Percentiles rank a stretch among this genome's conserved stretches.
Evolutionary conservation across 2,888 invertebrate genomes (phyloP).

Genomic region (Oligia fasciuncula): DNA sequence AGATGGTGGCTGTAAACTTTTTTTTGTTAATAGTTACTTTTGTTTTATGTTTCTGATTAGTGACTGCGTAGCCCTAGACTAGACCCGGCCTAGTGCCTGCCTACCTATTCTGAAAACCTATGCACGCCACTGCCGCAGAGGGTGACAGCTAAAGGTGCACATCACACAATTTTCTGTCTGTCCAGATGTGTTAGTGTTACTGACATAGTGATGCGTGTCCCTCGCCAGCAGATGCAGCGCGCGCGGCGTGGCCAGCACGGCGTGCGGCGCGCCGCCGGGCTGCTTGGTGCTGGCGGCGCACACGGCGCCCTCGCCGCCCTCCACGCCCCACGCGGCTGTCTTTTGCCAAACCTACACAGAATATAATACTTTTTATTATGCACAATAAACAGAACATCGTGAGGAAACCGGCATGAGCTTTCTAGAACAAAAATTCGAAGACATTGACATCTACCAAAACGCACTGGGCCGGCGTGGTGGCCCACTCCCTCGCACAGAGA

Average conservation of each 20-base stretch:
- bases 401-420: not conserved
- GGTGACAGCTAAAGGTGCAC: not conserved
- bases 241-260: slow-evolving; percentile 70
- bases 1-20: too few relatives aligned
- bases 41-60: too few relatives aligned
- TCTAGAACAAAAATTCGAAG: too few relatives aligned
- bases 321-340: slow-evolving; percentile 73
- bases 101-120: too few relatives aligned
- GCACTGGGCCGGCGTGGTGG: too few relatives aligned
- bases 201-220: slow-evolving; percentile 79
- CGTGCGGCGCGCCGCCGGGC: slow-evolving; percentile 67
- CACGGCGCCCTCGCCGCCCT: slow-evolving; percentile 68
- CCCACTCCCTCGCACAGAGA: too few relatives aligned
- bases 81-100: too few relatives aligned
- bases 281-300: slow-evolving; percentile 66
- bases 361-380: not conserved
- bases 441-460: too few relatives aligned
- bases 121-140: too few relatives aligned
- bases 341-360: slow-evolving; percentile 81
- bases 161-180: not conserved
- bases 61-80: too few relatives aligned
- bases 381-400: not conserved
- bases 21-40: too few relatives aligned
- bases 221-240: slow-evolving; percentile 74
- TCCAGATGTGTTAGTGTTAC: slow-evolving; percentile 36